Evolutionary conservation across 1,140 invertebrate genomes (phyloP), one percentile per base, ranked within the genome.

Genomic region (Lucilia cuprina): DNA sequence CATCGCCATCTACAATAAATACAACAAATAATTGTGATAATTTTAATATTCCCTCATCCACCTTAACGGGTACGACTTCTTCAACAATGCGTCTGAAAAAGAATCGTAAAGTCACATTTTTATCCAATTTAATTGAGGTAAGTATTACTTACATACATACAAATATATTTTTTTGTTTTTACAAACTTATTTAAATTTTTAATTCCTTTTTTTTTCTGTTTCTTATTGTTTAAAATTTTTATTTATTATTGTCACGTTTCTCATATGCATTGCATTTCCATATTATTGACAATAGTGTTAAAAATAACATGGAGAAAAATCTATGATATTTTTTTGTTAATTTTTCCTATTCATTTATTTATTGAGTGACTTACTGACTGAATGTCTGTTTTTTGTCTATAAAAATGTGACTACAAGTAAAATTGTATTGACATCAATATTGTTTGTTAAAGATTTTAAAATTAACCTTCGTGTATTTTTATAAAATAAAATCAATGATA

Each of bases 71-170:
- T 50, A 47, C 50, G 41, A 86, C 17, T 82, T 83, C 55, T 65
- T 86, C 84, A 85, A 90, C 86, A 83, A 90, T 90, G 89, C 86
- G 89, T 74, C 86, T 90, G 80, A 90, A 90, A 85, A 90, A 90
- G 87, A 90, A 90, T 88, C 89, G 89, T 75, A 87, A 88, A 87
- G 89, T 90, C 12, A 90, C 89, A 86, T 90, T 90, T 88, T 84
- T 90, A 34, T 82, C 87, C 77, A 90, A 88, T 74, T 65, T 90
- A 85, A 88, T 90, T 86, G 89, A 90, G 89, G 89, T 90, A 78
- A 90, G 88, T 21, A 17, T 60, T 60, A 17, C 14, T 17, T 60
- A n/a, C n/a, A 2, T 60, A n/a, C 13, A 7, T 12, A 14, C 2
- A 12, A 14, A n/a, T 65, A 21, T 70, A 21, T 70, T 70, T 70